A percentile compares a stretch with the other conserved stretches of the same genome.
phyloP scores from a whole-genome alignment of 2,888 invertebrate species.

The Caenorhabditis becei region DNA sequence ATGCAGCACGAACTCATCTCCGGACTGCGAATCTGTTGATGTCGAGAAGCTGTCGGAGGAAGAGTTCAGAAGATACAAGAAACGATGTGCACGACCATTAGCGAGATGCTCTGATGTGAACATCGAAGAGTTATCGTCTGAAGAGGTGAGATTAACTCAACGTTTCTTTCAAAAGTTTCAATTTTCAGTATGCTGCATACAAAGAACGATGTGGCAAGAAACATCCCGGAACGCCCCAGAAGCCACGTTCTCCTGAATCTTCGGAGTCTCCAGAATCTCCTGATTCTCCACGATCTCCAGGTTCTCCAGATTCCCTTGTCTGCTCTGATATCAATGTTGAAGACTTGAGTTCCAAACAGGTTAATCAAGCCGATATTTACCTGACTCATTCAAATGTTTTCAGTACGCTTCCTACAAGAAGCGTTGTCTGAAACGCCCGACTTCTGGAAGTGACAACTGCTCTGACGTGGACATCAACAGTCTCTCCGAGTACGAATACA shows the following conservation, averaged over 20 bases:
- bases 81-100: too few relatives aligned
- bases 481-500: conserved; percentile 24
- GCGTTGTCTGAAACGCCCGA: conserved; percentile 15
- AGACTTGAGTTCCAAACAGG: conserved; percentile 33
- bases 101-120: conserved; percentile 21
- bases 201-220: not conserved
- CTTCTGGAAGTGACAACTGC: conserved; percentile 18
- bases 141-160: conserved; percentile 13
- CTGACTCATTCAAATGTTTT: not conserved
- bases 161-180: not conserved
- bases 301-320: not conserved
- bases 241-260: not conserved
- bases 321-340: conserved; percentile 30
- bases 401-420: conserved; percentile 35
- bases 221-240: not conserved
- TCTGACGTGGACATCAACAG: conserved; percentile 7
- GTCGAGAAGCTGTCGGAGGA: too few relatives aligned
- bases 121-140: conserved; percentile 25
- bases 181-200: conserved; percentile 4
- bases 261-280: not conserved
- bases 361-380: not conserved
- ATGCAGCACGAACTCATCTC: too few relatives aligned
- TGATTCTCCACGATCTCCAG: not conserved
- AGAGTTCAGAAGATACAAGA: too few relatives aligned
- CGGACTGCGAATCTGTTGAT: too few relatives aligned